Percentiles rank a stretch among this genome's conserved stretches.
These are phyloP conservation scores for Pterocles orientalis DNA, from an alignment of 2,113 vertebrate species.

Conservation along the genomic window DNA sequence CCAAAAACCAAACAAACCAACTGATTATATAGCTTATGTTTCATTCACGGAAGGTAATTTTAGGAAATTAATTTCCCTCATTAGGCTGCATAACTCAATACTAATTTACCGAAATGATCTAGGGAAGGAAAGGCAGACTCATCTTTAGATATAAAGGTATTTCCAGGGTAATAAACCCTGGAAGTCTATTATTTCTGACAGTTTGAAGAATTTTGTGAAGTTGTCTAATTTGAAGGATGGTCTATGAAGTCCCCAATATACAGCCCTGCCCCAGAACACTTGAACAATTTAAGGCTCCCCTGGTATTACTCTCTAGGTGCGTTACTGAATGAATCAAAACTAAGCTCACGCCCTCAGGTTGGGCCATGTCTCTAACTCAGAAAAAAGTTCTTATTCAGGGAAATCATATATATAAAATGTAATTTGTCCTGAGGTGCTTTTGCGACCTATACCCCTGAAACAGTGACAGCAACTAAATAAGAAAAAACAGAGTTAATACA, in stretches of 20 bases:
- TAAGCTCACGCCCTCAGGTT: background rate
- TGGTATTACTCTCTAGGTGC: background rate
- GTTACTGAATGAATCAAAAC: background rate
- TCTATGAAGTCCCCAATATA: background rate
- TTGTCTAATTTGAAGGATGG: background rate
- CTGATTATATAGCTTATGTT: background rate
- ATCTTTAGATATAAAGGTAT: background rate
- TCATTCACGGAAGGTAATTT: constrained; percentile 32
- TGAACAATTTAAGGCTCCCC: background rate
- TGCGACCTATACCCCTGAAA: background rate
- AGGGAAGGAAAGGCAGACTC: background rate
- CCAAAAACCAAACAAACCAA: background rate
- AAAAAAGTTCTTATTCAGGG: background rate
- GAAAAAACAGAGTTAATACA: background rate
- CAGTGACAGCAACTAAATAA: background rate
- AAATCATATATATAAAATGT: background rate
- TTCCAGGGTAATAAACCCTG: background rate
- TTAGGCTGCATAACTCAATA: constrained; percentile 20
- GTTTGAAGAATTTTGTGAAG: background rate
- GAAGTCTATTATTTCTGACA: background rate
- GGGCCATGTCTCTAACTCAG: background rate
- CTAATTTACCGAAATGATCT: constrained; percentile 35
- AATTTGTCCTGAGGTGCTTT: background rate
- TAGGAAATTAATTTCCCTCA: constrained; percentile 41
- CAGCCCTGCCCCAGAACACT: background rate